phyloP scores from a whole-genome alignment of 2,113 vertebrate genomes.

The Garra rufa region DNA sequence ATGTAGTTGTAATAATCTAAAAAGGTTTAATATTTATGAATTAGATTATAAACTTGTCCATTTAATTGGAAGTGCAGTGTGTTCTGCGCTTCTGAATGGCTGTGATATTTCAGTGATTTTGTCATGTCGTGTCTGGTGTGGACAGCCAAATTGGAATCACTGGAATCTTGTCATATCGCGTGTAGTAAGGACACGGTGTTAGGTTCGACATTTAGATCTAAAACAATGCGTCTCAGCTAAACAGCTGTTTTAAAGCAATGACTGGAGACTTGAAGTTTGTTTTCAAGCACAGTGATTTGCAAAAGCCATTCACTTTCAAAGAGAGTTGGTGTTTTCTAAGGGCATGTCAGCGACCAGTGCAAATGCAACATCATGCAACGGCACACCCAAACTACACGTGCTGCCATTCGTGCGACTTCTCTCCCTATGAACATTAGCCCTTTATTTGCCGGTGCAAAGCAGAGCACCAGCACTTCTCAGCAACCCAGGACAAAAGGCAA shows the following conservation, averaged over 20 bases:
- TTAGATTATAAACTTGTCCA: too few relatives aligned
- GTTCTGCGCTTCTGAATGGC: too few relatives aligned
- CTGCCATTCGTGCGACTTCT: neutral
- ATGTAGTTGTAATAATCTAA: too few relatives aligned
- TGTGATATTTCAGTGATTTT: too few relatives aligned
- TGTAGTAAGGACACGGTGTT: too few relatives aligned
- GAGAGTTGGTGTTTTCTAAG: neutral
- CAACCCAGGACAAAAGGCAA: conserved; percentile 29
- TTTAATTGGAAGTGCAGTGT: too few relatives aligned
- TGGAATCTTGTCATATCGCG: too few relatives aligned
- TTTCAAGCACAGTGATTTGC: neutral
- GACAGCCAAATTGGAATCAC: too few relatives aligned
- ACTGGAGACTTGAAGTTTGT: neutral
- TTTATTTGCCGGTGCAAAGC: conserved; percentile 41
- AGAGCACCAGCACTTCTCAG: neutral
- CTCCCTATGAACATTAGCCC: conserved; percentile 19
- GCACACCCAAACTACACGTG: neutral
- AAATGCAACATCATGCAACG: neutral
- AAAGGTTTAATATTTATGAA: too few relatives aligned
- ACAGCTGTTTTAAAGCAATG: neutral
- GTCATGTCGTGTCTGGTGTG: too few relatives aligned
- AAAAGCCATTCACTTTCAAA: neutral
- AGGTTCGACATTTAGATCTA: neutral
- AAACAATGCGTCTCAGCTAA: neutral
- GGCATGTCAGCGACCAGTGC: neutral